A percentile compares a stretch with the other conserved stretches of the same genome.
Conservation (phyloP, 2,888 invertebrate genomes). For the Exephanes ischioxanthus region DNA sequence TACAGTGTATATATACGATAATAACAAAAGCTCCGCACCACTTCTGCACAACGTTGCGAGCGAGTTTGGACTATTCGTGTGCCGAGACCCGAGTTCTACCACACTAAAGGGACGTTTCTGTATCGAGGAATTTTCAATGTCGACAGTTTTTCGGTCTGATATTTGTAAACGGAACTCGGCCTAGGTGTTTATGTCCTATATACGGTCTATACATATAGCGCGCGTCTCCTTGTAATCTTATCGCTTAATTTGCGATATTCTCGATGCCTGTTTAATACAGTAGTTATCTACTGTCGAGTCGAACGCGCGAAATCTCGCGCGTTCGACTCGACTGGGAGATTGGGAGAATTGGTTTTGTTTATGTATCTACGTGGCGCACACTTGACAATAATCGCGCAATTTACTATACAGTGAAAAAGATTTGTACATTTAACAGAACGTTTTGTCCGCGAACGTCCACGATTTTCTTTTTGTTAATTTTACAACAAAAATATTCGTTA, state of each 20-base stretch:
- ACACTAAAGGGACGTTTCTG: not conserved
- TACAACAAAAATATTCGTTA: too few species aligned
- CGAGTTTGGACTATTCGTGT: conserved; percentile 1
- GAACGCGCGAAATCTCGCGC: not conserved
- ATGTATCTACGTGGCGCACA: not conserved
- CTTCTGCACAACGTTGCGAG: not conserved
- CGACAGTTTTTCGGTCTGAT: not conserved
- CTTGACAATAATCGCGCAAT: not conserved
- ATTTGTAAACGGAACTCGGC: conserved; percentile 9
- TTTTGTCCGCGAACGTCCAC: too few species aligned
- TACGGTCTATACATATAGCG: not conserved
- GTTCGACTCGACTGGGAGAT: too few species aligned
- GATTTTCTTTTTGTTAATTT: too few species aligned
- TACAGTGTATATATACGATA: not conserved
- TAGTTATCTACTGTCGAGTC: not conserved
- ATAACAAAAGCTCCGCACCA: not conserved
- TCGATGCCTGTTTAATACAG: not conserved
- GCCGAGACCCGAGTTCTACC: conserved; percentile 1
- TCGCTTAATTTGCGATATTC: not conserved
- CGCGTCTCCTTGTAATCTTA: not conserved
- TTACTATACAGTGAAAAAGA: too few species aligned
- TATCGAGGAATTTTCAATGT: not conserved
- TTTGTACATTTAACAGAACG: too few species aligned
- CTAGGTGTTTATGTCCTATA: not conserved
- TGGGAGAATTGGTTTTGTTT: not conserved